Evolutionary conservation across 2,888 invertebrate species (phyloP).

Genomic region (Drosophila aldrichi): DNA sequence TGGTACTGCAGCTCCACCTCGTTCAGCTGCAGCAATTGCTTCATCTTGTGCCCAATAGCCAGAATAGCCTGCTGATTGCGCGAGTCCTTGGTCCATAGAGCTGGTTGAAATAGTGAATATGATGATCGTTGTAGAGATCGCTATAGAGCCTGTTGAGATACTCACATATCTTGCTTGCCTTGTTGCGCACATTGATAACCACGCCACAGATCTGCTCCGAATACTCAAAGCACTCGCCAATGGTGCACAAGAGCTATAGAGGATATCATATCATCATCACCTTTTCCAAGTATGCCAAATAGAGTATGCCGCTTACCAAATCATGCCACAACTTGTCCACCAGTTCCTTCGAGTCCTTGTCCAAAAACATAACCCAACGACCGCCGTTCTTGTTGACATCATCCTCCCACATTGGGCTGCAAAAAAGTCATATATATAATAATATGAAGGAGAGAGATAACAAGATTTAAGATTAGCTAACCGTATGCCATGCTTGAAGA

Average conservation of each 20-base stretch:
- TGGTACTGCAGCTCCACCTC: constrained; percentile 88
- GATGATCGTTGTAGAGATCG: neutral
- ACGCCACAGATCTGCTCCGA: constrained; percentile 97
- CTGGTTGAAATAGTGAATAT: constrained; percentile 80
- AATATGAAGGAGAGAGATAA: neutral
- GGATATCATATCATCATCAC: neutral
- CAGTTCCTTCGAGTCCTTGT: constrained; percentile 89
- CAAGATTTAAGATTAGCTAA: constrained; percentile 26
- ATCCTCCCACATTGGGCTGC: constrained; percentile 96
- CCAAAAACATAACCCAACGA: constrained; percentile 91
- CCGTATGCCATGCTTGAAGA: constrained; percentile 88
- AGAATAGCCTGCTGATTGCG: constrained; percentile 90
- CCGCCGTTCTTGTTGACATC: constrained; percentile 92
- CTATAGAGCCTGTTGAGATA: constrained; percentile 5
- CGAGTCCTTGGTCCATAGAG: constrained; percentile 95
- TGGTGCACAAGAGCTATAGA: constrained; percentile 90
- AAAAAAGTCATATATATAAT: neutral
- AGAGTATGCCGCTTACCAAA: constrained; percentile 86
- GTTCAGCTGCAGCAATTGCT: constrained; percentile 91
- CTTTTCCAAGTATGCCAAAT: neutral
- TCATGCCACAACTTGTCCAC: constrained; percentile 93
- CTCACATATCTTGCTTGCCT: constrained; percentile 95
- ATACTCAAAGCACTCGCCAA: constrained; percentile 97
- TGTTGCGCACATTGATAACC: constrained; percentile 95
- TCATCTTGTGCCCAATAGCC: constrained; percentile 94